These are phyloP conservation scores for Helogale parvula DNA, from an alignment of 2,113 vertebrate genomes.

Conservation along the genomic window DNA sequence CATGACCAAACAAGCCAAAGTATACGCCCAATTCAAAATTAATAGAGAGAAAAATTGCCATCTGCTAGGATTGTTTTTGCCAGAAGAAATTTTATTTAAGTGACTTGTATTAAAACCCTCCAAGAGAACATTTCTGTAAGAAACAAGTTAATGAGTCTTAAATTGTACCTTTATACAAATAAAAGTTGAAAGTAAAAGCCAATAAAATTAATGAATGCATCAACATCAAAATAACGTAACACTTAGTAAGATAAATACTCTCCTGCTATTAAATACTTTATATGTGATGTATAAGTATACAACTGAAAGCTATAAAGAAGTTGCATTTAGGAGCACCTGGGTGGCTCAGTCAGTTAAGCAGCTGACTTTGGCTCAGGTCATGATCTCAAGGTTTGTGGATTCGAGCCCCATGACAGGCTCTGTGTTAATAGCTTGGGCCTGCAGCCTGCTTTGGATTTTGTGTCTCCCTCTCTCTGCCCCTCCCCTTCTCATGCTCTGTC, in stretches of 20 bases:
- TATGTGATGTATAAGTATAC: background rate
- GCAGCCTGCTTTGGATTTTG: too few relatives aligned
- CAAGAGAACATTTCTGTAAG: constrained; percentile 75
- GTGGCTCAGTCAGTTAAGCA: too few relatives aligned
- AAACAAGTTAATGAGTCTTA: constrained; percentile 80
- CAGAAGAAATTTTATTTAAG: constrained; percentile 82
- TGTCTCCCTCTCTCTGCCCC: too few relatives aligned
- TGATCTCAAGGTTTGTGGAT: too few relatives aligned
- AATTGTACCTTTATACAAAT: constrained; percentile 60
- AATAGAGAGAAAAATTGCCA: constrained; percentile 84
- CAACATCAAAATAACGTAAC: background rate
- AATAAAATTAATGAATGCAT: constrained; percentile 34
- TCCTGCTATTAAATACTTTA: background rate
- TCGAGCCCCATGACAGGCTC: too few relatives aligned
- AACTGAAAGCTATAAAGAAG: background rate
- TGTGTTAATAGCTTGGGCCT: too few relatives aligned
- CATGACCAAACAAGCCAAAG: constrained; percentile 82
- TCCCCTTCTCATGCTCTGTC: too few relatives aligned
- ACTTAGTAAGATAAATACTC: background rate
- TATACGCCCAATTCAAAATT: constrained; percentile 83
- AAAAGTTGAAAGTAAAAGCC: background rate
- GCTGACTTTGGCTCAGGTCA: too few relatives aligned
- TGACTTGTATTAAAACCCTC: constrained; percentile 78
- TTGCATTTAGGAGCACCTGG: too few relatives aligned
- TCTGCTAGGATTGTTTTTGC: constrained; percentile 83